Evolutionary conservation across 2,113 vertebrate genomes (phyloP).

Genomic region (Serinus canaria): DNA sequence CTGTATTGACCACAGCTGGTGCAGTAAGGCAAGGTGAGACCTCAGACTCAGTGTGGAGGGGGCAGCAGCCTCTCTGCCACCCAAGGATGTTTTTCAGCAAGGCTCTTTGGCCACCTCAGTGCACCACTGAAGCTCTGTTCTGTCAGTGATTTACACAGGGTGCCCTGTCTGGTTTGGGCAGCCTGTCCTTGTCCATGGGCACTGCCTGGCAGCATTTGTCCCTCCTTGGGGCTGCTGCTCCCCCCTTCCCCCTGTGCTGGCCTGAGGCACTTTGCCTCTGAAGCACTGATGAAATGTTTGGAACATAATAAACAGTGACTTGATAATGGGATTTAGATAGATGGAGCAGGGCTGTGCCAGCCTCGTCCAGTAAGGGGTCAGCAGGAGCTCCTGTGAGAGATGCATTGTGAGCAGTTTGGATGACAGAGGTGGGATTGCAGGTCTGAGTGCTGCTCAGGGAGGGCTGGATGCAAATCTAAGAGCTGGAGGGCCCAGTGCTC

Average conservation of each 20-base stretch:
- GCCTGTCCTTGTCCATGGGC: background rate
- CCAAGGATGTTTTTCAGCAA: rapidly evolving
- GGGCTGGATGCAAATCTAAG: background rate
- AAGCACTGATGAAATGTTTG: background rate
- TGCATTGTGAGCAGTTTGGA: rapidly evolving
- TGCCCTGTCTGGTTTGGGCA: background rate
- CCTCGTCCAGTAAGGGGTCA: background rate
- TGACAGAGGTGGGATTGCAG: background rate
- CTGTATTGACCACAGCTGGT: background rate
- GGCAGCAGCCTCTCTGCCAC: background rate
- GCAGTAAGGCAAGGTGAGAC: background rate
- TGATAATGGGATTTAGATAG: background rate
- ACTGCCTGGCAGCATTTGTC: rapidly evolving
- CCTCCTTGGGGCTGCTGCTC: background rate
- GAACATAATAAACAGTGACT: background rate
- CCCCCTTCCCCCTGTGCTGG: background rate
- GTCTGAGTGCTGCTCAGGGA: rapidly evolving
- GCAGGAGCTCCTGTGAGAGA: background rate
- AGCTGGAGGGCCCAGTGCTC: background rate
- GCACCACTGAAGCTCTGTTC: background rate
- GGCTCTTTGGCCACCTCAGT: background rate
- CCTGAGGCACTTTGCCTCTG: background rate
- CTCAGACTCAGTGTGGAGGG: background rate
- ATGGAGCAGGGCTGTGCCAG: background rate
- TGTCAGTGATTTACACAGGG: background rate